These are phyloP conservation scores for Pantherophis guttatus DNA, from an alignment of 2,113 vertebrate species.

Conservation along the genomic window DNA sequence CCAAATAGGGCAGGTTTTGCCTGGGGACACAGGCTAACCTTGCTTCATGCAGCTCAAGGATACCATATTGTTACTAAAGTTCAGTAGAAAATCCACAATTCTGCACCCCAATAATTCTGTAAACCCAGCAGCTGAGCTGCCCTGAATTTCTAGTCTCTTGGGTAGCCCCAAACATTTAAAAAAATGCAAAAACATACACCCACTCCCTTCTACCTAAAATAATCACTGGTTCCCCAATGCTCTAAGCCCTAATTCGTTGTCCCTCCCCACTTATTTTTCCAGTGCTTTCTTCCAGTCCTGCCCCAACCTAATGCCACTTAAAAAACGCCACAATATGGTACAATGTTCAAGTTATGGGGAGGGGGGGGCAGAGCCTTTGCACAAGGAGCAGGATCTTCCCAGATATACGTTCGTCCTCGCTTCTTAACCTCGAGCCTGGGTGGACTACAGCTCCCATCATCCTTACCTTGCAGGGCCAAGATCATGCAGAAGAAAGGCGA, in stretches of 20 bases:
- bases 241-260: too few species aligned
- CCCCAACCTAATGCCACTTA: background rate
- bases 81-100: background rate
- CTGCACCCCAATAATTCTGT: background rate
- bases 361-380: background rate
- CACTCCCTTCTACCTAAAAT: background rate
- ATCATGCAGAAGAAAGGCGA: background rate
- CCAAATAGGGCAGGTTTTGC: constrained; percentile 10
- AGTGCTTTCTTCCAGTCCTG: background rate
- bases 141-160: background rate
- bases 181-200: background rate
- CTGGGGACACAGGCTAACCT: background rate
- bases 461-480: background rate
- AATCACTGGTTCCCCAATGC: background rate
- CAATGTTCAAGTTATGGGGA: background rate
- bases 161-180: background rate
- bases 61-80: background rate
- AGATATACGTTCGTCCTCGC: background rate
- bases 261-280: background rate
- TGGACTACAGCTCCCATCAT: background rate
- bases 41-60: background rate
- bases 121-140: background rate
- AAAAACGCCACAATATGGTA: background rate
- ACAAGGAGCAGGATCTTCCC: background rate
- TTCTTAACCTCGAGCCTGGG: background rate